These are phyloP conservation scores for Amia ocellicauda DNA, from an alignment of 2,113 vertebrate genomes.

Conservation along the genomic window DNA sequence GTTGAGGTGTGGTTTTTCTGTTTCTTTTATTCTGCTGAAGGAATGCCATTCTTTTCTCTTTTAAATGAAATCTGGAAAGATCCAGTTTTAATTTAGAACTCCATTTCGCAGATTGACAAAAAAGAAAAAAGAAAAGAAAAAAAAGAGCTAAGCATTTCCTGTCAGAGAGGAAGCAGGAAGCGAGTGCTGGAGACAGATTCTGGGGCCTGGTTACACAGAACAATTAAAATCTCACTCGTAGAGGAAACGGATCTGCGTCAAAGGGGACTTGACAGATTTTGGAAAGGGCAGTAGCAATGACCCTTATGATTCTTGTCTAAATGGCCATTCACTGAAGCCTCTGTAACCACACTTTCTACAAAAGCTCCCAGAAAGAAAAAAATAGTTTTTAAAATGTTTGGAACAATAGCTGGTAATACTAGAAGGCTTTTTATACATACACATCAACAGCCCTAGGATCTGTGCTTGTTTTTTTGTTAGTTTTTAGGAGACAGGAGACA, in stretches of 20 bases:
- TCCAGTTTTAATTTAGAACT: slow-evolving; percentile 24
- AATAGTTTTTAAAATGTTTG: background rate
- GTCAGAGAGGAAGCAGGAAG: slow-evolving; percentile 87
- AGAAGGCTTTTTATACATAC: background rate
- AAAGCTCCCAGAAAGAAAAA: background rate
- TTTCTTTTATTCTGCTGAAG: slow-evolving; percentile 41
- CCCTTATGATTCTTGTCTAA: slow-evolving; percentile 62
- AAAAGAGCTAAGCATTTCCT: slow-evolving; percentile 70
- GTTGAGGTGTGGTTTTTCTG: slow-evolving; percentile 7
- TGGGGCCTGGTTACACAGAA: slow-evolving; percentile 66
- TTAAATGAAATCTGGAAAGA: slow-evolving; percentile 50
- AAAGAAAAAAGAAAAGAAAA: slow-evolving; percentile 27
- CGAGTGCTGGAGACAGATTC: slow-evolving; percentile 76
- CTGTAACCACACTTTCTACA: slow-evolving; percentile 45
- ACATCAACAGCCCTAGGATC: background rate
- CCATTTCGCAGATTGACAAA: slow-evolving; percentile 29
- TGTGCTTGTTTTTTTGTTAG: too few species aligned
- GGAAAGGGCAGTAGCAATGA: slow-evolving; percentile 68
- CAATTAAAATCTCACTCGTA: slow-evolving; percentile 81
- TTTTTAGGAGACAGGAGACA: background rate
- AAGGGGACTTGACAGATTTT: slow-evolving; percentile 60
- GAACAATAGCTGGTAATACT: slow-evolving; percentile 3
- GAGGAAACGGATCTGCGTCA: slow-evolving; percentile 93
- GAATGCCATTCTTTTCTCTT: slow-evolving; percentile 45
- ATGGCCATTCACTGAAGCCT: slow-evolving; percentile 25